Percentiles rank a stretch among this genome's conserved stretches.
These are phyloP conservation scores for Hymenopus coronatus DNA, from an alignment of 2,888 invertebrate species.

Conservation along the genomic window DNA sequence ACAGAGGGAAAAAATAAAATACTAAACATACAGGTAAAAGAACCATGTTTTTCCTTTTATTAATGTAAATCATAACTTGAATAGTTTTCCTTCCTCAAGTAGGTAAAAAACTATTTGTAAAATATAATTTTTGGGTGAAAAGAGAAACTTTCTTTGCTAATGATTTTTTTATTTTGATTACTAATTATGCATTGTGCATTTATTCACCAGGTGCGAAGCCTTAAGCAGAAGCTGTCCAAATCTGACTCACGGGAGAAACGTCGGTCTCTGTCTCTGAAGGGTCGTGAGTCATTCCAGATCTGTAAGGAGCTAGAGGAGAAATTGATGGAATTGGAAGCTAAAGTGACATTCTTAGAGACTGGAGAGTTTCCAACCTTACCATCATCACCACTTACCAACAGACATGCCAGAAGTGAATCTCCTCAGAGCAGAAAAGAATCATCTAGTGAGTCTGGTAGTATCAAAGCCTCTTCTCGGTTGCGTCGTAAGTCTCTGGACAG, in stretches of 20 bases:
- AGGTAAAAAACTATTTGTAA: no score
- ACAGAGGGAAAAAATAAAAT: no score
- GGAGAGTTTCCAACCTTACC: conserved; percentile 39
- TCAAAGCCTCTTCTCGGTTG: conserved; percentile 56
- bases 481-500: conserved; percentile 76
- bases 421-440: conserved; percentile 36
- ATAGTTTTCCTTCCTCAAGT: no score
- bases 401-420: conserved; percentile 41
- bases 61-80: no score
- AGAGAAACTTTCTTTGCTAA: no score
- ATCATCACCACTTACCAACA: conserved; percentile 40
- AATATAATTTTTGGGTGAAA: no score
- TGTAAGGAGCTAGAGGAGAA: conserved; percentile 84
- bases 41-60: no score
- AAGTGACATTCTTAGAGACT: conserved; percentile 66
- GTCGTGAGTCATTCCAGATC: conserved; percentile 74
- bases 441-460: conserved; percentile 45
- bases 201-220: conserved; percentile 50
- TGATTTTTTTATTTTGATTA: neutral
- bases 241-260: conserved; percentile 74
- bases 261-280: conserved; percentile 78
- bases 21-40: no score
- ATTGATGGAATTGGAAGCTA: conserved; percentile 74
- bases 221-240: conserved; percentile 77
- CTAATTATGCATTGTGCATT: neutral